Evolutionary conservation across 2,797 vertebrate species (phyloP).

Genomic region (Microchirus variegatus): DNA sequence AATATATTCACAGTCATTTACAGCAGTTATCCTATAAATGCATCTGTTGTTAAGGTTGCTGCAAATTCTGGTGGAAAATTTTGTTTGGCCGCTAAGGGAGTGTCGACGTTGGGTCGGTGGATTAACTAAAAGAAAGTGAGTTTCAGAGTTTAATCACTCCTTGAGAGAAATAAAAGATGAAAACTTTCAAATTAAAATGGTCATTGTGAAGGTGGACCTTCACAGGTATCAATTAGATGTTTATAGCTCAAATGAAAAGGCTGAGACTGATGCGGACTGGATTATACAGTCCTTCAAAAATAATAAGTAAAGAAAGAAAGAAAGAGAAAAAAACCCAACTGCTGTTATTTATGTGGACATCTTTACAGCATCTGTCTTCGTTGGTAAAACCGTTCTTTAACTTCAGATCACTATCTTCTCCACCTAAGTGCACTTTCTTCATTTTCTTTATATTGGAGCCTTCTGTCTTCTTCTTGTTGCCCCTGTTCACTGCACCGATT

Average conservation of each 20-base stretch:
- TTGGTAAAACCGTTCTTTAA: no score
- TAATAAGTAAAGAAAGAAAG: no score
- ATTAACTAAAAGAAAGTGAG: conserved; percentile 14
- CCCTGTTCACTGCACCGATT: neutral
- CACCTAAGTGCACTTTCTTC: neutral
- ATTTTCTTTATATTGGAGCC: neutral
- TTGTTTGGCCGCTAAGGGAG: conserved; percentile 23
- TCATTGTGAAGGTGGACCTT: conserved; percentile 3
- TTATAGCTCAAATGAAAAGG: no score
- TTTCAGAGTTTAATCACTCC: conserved; percentile 19
- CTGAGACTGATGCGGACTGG: no score
- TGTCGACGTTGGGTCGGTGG: conserved; percentile 27
- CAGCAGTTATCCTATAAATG: conserved; percentile 33
- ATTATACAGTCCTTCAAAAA: no score
- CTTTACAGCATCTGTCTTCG: no score
- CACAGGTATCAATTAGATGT: no score
- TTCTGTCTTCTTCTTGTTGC: neutral
- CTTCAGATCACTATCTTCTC: neutral
- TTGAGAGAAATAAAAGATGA: conserved; percentile 5
- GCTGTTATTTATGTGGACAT: no score
- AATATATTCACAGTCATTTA: conserved; percentile 43
- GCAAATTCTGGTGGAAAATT: conserved; percentile 36
- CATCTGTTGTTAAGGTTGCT: conserved; percentile 26
- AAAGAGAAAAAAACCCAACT: no score
- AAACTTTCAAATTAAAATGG: neutral